A percentile compares a stretch with the other conserved stretches of the same genome.
phyloP scores from a whole-genome alignment of 2,113 vertebrate genomes.

The Pelodiscus sinensis region DNA sequence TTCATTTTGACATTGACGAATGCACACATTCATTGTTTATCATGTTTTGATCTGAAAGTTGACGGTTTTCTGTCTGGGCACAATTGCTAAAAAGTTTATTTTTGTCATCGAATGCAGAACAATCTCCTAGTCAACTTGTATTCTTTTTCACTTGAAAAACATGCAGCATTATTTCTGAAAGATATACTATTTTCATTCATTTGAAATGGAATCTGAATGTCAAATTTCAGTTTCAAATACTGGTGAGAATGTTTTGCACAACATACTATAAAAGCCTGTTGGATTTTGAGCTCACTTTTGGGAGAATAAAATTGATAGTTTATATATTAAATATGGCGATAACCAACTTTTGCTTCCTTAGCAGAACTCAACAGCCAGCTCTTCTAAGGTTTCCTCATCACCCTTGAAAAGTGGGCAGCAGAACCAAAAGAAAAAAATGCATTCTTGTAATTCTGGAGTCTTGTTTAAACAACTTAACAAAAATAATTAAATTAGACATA shows the following conservation, averaged over 20 bases:
- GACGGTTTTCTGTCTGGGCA: background rate
- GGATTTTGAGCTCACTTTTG: background rate
- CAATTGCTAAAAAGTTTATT: background rate
- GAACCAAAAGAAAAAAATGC: background rate
- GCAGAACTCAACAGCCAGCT: background rate
- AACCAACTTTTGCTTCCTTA: background rate
- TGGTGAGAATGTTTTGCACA: background rate
- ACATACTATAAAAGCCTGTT: background rate
- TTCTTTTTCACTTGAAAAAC: background rate
- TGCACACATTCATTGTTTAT: background rate
- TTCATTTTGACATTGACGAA: background rate
- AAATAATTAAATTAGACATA: background rate
- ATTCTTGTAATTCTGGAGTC: background rate
- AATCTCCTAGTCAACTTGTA: background rate
- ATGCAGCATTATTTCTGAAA: background rate
- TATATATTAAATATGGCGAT: background rate
- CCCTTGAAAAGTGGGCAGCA: background rate
- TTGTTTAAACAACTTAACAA: background rate
- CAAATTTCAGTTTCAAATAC: background rate
- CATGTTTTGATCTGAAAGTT: background rate
- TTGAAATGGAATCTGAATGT: background rate
- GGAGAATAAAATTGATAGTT: background rate
- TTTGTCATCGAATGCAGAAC: background rate
- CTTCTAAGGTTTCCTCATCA: no score
- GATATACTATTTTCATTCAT: background rate